A percentile compares a stretch with the other conserved stretches of the same genome.
These are phyloP conservation scores for Sminthurides aquaticus DNA, from an alignment of 2,888 invertebrate genomes.

Conservation along the genomic window DNA sequence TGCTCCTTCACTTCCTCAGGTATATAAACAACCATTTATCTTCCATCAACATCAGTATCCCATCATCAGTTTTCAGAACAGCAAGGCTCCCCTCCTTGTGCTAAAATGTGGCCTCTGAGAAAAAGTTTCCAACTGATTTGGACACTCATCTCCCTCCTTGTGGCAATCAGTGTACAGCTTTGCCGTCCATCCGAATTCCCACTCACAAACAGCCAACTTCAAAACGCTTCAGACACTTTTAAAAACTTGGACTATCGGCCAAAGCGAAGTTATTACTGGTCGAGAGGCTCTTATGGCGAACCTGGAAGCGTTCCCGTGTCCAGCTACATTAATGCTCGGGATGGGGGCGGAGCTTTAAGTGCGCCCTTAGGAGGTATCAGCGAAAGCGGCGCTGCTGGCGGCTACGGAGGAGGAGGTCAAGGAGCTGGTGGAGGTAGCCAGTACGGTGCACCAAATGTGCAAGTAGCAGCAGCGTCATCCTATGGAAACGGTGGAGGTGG, in stretches of 20 bases:
- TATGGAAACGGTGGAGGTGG: constrained; percentile 4
- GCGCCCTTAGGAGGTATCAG: not conserved
- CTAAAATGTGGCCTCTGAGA: not conserved
- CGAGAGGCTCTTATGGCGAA: constrained; percentile 16
- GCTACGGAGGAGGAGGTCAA: not conserved
- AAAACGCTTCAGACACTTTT: not conserved
- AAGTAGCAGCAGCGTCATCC: not conserved
- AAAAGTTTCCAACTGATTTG: not conserved
- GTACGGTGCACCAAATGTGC: constrained; percentile 12
- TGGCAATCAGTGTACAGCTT: not conserved
- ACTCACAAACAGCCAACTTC: not conserved
- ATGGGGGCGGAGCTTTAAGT: not conserved
- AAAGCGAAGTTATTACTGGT: constrained; percentile 7
- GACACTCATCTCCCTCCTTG: not conserved
- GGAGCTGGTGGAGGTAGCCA: not conserved
- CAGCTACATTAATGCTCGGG: not conserved
- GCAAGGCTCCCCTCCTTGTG: not conserved
- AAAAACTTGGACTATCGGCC: not conserved
- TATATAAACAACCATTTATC: not conserved
- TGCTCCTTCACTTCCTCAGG: not conserved
- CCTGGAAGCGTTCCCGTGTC: not conserved
- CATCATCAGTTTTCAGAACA: not conserved
- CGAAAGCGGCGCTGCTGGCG: not conserved
- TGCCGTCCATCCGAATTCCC: too few species aligned
- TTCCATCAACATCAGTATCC: not conserved